Evolutionary conservation across 2,113 vertebrate genomes (phyloP), one percentile per base, ranked within the genome.

Genomic region (Hylia prasina): DNA sequence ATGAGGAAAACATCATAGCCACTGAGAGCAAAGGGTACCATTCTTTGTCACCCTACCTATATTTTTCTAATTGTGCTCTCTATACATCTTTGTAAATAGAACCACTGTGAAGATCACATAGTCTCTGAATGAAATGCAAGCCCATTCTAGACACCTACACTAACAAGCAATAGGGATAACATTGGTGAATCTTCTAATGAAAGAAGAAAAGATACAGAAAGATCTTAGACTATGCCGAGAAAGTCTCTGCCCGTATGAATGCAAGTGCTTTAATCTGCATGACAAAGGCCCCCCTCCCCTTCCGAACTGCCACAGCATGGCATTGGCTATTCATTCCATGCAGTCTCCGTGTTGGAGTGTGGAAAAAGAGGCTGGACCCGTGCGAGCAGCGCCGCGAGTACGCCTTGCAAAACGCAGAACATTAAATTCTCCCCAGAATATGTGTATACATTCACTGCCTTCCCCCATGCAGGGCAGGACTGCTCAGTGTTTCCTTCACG

Each of bases 201-300:
- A 70, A 80, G 48, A 89, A 61, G 57, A 79, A 89, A 89, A 87
- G 50, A 66, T 77, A 37, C 63, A 87, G 63, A 42, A 87, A 72
- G 50, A 44, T 51, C 4, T 1, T 33, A 82, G 69, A n/a, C n/a
- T 30, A 48, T 69, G 50, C 58, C 89, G 54, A 70, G 73, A 47
- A 87, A 73, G 63, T 80, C 66, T 71, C 69, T 72, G 73, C 23
- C 37, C 31, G 24, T 40, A 35, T 54, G 50, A 94, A 87, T 58
- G 50, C 40, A n/a, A 85, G 77, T 0, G 4, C 42, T 72, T 81
- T 54, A 57, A 91, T 95, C 75, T 93, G 87, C 94, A 93, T 94
- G 50, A 95, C 85, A 95, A 91, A 89, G 66, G 20, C 33, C n/a
- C 31, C 24, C 31, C 57, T 71, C 24, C 69, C 73, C 45, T 92